phyloP scores from a whole-genome alignment of 1,140 invertebrate genomes.

The Eriosoma lanigerum region DNA sequence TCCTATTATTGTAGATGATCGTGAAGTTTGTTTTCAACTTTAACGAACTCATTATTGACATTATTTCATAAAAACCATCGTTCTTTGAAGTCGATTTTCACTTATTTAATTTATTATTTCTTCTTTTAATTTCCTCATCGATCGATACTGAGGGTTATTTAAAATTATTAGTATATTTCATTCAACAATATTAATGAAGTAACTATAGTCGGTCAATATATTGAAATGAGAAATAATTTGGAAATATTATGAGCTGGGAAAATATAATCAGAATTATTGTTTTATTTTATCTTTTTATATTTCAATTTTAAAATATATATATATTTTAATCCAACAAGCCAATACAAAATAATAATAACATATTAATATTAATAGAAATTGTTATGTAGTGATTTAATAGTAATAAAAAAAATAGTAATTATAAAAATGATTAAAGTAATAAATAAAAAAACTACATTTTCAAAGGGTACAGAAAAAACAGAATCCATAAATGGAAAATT shows the following conservation, averaged over 20 bases:
- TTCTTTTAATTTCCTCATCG: background rate
- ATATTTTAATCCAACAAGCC: no score
- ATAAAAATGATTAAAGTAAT: no score
- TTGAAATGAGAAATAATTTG: background rate
- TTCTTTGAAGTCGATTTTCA: background rate
- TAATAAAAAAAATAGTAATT: no score
- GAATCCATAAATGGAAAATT: no score
- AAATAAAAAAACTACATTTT: no score
- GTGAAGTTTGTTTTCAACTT: background rate
- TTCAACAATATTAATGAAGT: background rate
- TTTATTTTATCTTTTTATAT: no score
- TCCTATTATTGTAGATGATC: background rate
- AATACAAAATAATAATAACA: no score
- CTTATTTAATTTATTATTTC: background rate
- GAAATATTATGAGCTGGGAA: background rate
- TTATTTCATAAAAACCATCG: background rate
- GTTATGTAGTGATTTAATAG: no score
- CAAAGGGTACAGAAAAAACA: no score
- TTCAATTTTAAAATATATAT: no score
- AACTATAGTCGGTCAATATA: background rate
- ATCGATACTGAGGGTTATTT: background rate
- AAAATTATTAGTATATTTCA: background rate
- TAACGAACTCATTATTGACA: background rate
- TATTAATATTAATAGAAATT: no score
- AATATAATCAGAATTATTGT: no score